A percentile compares a stretch with the other conserved stretches of the same genome.
Evolutionary conservation across 2,113 vertebrate species (phyloP).

Genomic region (Ptyas mucosa): DNA sequence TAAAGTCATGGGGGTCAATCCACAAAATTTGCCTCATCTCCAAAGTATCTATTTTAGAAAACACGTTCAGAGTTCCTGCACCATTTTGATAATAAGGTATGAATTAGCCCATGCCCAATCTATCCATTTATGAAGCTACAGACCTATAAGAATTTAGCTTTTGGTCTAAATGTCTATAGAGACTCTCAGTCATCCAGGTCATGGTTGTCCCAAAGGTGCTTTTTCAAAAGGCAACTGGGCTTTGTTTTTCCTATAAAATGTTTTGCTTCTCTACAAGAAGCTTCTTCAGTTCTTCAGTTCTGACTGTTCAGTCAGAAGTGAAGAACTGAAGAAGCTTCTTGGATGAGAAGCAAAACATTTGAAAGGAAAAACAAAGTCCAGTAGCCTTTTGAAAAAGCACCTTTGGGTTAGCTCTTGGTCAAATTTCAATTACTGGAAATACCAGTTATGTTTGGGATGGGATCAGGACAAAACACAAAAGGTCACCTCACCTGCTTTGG

Average conservation of each 20-base stretch:
- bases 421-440: neutral
- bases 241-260: neutral
- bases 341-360: neutral
- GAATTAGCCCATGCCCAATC: neutral
- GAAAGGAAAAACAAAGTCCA: neutral
- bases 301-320: neutral
- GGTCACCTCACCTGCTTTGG: slow-evolving; percentile 69
- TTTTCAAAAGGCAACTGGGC: neutral
- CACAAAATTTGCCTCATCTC: neutral
- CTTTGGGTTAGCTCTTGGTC: neutral
- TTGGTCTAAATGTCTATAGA: neutral
- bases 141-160: neutral
- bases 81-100: neutral
- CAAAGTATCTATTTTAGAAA: neutral
- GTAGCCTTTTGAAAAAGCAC: neutral
- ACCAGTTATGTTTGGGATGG: neutral
- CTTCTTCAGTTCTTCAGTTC: neutral
- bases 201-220: neutral
- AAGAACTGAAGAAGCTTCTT: neutral
- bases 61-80: neutral
- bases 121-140: neutral
- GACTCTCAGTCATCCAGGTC: neutral
- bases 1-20: neutral
- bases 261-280: neutral
- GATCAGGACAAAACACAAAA: neutral